These are phyloP conservation scores for Aethina tumida DNA, from an alignment of 1,140 invertebrate species.

Conservation along the genomic window DNA sequence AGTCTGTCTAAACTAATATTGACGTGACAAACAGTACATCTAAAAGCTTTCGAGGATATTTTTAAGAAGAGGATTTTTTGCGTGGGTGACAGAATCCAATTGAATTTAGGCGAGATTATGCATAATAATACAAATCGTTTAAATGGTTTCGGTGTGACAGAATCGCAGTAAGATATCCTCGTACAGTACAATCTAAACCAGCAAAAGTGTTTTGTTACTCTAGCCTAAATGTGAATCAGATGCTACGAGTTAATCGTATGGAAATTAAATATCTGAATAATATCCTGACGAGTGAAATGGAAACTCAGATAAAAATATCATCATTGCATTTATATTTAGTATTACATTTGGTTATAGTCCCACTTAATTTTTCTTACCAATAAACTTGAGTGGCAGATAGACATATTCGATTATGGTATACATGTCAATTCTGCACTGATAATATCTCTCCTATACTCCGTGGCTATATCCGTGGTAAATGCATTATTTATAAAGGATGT, in stretches of 20 bases:
- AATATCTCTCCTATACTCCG: too few species aligned
- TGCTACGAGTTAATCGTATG: constrained; percentile 22
- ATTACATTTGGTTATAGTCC: constrained; percentile 15
- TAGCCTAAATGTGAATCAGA: constrained; percentile 16
- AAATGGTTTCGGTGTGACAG: constrained; percentile 12
- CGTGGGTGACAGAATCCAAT: not conserved
- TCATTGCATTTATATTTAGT: constrained; percentile 17
- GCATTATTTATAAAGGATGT: too few species aligned
- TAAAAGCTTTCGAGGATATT: constrained; percentile 23
- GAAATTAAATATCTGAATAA: constrained; percentile 23
- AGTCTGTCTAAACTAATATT: too few species aligned
- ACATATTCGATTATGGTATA: constrained; percentile 16
- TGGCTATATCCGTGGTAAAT: too few species aligned
- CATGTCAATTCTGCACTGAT: too few species aligned
- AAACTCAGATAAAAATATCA: constrained; percentile 18
- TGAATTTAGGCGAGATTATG: constrained; percentile 1
- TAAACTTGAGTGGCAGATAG: constrained; percentile 20
- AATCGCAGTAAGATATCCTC: too few species aligned
- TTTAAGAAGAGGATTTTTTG: not conserved
- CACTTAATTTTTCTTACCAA: constrained; percentile 20
- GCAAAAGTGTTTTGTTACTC: too few species aligned
- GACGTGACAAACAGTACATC: constrained; percentile 19
- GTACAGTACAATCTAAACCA: too few species aligned
- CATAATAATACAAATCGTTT: constrained; percentile 2
- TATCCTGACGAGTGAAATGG: constrained; percentile 20